Conservation (phyloP, 2,888 invertebrate genomes). For the Eustalomyia histrio region DNA sequence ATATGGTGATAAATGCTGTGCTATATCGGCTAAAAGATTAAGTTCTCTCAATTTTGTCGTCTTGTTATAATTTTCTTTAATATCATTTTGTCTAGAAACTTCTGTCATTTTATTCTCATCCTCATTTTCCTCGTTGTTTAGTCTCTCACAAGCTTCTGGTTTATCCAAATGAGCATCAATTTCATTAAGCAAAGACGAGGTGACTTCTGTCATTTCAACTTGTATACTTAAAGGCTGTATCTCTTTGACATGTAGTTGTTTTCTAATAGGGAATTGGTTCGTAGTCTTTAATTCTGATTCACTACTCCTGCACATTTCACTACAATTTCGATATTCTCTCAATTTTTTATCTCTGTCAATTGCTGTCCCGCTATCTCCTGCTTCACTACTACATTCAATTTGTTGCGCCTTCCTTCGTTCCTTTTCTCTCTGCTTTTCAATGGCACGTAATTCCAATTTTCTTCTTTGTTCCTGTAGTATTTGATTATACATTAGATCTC, state of each 20-base stretch:
- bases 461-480: constrained; percentile 53
- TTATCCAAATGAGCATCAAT: constrained; percentile 47
- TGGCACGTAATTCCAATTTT: constrained; percentile 42
- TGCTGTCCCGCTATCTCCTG: not conserved
- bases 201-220: constrained; percentile 15
- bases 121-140: not conserved
- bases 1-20: constrained; percentile 56
- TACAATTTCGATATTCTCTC: not conserved
- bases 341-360: not conserved
- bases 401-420: constrained; percentile 33
- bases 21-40: constrained; percentile 54
- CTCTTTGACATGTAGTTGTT: constrained; percentile 26
- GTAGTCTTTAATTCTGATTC: constrained; percentile 43
- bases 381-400: not conserved
- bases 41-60: constrained; percentile 41
- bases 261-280: constrained; percentile 31
- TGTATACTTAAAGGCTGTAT: constrained; percentile 36
- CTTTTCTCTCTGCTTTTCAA: constrained; percentile 56
- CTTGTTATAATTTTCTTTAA: constrained; percentile 9
- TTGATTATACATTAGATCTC: constrained; percentile 54
- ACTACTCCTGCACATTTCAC: constrained; percentile 32
- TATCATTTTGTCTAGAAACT: constrained; percentile 28
- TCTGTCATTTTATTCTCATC: not conserved
- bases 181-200: constrained; percentile 34
- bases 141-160: not conserved